These are phyloP conservation scores for Thalassarche chlororhynchos DNA, from an alignment of 2,113 vertebrate genomes.

Conservation along the genomic window DNA sequence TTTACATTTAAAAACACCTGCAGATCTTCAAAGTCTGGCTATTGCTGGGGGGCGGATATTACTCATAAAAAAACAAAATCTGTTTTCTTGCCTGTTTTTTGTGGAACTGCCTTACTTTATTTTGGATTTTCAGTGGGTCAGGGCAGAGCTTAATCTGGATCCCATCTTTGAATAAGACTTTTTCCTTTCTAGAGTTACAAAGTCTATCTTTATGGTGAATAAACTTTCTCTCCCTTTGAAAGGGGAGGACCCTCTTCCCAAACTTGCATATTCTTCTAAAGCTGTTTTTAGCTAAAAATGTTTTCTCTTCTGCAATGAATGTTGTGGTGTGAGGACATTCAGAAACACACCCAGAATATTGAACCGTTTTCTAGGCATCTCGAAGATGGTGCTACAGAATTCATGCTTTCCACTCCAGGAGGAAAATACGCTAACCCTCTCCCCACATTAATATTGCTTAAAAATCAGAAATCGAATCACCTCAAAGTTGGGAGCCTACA, in stretches of 20 bases:
- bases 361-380: background rate
- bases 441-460: background rate
- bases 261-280: background rate
- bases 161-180: background rate
- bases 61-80: background rate
- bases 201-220: background rate
- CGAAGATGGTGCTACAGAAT: background rate
- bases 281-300: background rate
- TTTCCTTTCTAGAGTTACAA: background rate
- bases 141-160: background rate
- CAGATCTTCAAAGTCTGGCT: background rate
- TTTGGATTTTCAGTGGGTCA: background rate
- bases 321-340: background rate
- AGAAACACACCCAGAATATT: background rate
- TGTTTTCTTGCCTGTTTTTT: background rate
- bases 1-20: background rate
- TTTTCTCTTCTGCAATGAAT: background rate
- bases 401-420: background rate
- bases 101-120: background rate
- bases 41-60: background rate
- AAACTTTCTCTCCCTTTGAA: background rate
- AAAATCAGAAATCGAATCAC: background rate
- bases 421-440: background rate
- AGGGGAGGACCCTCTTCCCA: background rate
- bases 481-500: background rate